phyloP scores from a whole-genome alignment of 2,797 vertebrate species.

The Gymnoscopelus microlampas region DNA sequence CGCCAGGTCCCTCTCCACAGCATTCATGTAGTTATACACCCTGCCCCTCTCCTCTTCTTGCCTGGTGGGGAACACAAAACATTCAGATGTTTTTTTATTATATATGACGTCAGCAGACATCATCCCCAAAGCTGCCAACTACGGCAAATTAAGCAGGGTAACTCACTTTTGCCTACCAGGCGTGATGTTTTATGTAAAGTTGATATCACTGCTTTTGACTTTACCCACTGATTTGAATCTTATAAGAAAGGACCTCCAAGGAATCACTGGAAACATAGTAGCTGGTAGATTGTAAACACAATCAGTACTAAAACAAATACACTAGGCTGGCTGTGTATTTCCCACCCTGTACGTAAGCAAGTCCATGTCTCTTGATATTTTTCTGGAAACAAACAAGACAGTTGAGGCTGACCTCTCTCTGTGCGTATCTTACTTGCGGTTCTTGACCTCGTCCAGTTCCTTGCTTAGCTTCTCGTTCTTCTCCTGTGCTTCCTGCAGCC shows the following conservation, averaged over 20 bases:
- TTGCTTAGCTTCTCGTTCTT: slow-evolving; percentile 94
- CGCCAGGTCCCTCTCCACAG: slow-evolving; percentile 93
- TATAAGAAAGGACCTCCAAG: background rate
- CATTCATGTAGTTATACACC: slow-evolving; percentile 98
- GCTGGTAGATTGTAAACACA: no score
- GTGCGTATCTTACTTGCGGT: slow-evolving; percentile 89
- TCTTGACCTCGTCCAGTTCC: slow-evolving; percentile 93
- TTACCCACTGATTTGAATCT: background rate
- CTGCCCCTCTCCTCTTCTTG: slow-evolving; percentile 96
- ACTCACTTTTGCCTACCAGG: no score
- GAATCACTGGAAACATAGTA: no score
- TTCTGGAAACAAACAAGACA: slow-evolving; percentile 21
- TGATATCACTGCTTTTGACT: no score
- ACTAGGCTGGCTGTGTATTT: no score
- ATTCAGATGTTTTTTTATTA: background rate
- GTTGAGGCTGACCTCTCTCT: slow-evolving; percentile 18
- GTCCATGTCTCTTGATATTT: no score
- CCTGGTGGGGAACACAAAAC: slow-evolving; percentile 68
- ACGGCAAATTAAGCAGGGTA: no score
- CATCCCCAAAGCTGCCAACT: no score
- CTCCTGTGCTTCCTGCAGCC: slow-evolving; percentile 90
- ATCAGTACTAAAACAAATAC: no score
- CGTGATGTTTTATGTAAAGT: no score
- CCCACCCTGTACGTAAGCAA: no score
- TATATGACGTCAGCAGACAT: no score